phyloP scores from a whole-genome alignment of 2,888 invertebrate genomes.

The Iphiclides podalirius region DNA sequence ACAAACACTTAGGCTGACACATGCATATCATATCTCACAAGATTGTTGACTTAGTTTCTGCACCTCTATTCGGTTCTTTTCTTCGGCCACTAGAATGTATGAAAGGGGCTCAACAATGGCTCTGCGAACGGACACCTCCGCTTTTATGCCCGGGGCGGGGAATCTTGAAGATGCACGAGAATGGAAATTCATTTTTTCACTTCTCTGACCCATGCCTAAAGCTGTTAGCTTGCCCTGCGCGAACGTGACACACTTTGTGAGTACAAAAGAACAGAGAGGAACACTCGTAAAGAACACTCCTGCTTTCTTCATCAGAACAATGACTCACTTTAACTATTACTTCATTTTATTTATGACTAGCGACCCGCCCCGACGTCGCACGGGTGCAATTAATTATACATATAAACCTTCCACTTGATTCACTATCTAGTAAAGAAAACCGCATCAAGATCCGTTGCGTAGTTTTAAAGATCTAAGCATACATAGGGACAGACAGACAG shows the following conservation, averaged over 20 bases:
- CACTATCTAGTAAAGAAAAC: too few relatives aligned
- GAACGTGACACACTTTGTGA: background rate
- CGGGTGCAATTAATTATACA: too few relatives aligned
- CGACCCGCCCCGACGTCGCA: too few relatives aligned
- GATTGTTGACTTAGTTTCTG: slow-evolving; percentile 17
- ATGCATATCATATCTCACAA: background rate
- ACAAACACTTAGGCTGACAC: background rate
- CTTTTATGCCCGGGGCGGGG: slow-evolving; percentile 13
- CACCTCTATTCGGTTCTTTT: slow-evolving; percentile 4
- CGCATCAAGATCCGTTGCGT: too few relatives aligned
- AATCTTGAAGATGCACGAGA: slow-evolving; percentile 21
- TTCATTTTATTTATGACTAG: too few relatives aligned
- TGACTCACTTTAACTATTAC: too few relatives aligned
- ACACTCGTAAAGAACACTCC: too few relatives aligned
- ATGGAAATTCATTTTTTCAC: slow-evolving; percentile 15
- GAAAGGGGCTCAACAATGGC: slow-evolving; percentile 22
- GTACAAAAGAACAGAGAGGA: too few relatives aligned
- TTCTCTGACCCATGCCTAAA: slow-evolving; percentile 2
- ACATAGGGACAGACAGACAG: too few relatives aligned
- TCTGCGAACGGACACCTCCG: slow-evolving; percentile 21
- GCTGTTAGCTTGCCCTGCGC: background rate
- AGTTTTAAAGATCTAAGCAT: too few relatives aligned
- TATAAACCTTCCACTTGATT: too few relatives aligned
- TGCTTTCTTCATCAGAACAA: too few relatives aligned
- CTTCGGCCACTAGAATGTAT: slow-evolving; percentile 16